phyloP scores from a whole-genome alignment of 1,140 invertebrate species.

The Papilio dardanus region DNA sequence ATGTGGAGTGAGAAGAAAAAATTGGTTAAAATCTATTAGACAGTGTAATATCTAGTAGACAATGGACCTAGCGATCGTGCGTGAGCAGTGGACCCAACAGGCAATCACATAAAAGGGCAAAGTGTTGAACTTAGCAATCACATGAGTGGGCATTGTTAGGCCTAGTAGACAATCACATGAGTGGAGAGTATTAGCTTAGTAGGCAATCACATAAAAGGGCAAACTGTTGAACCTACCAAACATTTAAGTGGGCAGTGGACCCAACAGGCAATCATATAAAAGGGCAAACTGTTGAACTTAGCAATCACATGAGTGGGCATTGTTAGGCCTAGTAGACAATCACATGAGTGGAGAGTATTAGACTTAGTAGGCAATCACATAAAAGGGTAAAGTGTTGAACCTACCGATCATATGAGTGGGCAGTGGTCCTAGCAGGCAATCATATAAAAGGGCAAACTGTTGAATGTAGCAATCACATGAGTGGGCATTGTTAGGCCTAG shows the following conservation, averaged over 20 bases:
- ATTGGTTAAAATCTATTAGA: too few relatives aligned
- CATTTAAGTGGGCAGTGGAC: not conserved
- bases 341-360: not conserved
- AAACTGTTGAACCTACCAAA: not conserved
- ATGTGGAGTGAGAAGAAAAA: too few relatives aligned
- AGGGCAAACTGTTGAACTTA: not conserved
- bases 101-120: not conserved
- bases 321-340: not conserved
- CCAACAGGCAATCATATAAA: not conserved
- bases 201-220: not conserved
- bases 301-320: not conserved
- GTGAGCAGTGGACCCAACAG: too few relatives aligned
- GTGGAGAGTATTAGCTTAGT: too few relatives aligned
- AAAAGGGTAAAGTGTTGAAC: not conserved
- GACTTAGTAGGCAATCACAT: not conserved
- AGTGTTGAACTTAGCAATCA: not conserved
- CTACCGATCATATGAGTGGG: too few relatives aligned
- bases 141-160: too few relatives aligned
- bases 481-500: not conserved
- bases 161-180: too few relatives aligned
- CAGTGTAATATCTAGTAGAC: too few relatives aligned
- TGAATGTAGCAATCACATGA: not conserved
- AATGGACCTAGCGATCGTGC: too few relatives aligned
- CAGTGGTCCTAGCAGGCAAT: too few relatives aligned
- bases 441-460: not conserved